These are phyloP conservation scores for Chaenogobius annularis DNA, from an alignment of 2,113 vertebrate species.

Conservation along the genomic window DNA sequence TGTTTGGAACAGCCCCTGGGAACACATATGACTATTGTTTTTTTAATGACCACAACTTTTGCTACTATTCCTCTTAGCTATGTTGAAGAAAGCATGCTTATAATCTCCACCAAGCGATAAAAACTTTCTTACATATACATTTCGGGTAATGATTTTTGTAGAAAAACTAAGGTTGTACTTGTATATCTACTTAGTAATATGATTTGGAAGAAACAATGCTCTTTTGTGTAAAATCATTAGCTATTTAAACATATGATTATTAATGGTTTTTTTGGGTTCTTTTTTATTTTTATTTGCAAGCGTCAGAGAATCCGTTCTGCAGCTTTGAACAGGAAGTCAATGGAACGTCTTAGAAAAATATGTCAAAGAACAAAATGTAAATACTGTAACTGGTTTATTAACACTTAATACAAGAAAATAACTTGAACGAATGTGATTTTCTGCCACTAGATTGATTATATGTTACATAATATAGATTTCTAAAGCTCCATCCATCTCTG, in stretches of 20 bases:
- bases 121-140: background rate
- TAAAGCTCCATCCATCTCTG: background rate
- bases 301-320: too few species aligned
- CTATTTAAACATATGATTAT: too few species aligned
- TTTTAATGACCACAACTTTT: background rate
- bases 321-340: too few species aligned
- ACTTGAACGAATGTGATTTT: background rate
- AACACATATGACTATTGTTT: conserved; percentile 4
- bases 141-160: background rate
- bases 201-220: background rate
- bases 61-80: background rate
- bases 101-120: background rate
- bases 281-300: background rate
- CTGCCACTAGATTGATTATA: background rate
- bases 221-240: background rate
- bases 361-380: too few species aligned
- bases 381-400: too few species aligned
- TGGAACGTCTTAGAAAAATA: too few species aligned
- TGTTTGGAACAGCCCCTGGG: background rate
- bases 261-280: background rate
- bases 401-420: too few species aligned
- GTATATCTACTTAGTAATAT: too few species aligned
- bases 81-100: background rate
- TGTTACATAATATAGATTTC: background rate
- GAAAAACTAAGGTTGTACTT: background rate